phyloP scores from a whole-genome alignment of 2,113 vertebrate genomes.

The Nerophis lumbriciformis region DNA sequence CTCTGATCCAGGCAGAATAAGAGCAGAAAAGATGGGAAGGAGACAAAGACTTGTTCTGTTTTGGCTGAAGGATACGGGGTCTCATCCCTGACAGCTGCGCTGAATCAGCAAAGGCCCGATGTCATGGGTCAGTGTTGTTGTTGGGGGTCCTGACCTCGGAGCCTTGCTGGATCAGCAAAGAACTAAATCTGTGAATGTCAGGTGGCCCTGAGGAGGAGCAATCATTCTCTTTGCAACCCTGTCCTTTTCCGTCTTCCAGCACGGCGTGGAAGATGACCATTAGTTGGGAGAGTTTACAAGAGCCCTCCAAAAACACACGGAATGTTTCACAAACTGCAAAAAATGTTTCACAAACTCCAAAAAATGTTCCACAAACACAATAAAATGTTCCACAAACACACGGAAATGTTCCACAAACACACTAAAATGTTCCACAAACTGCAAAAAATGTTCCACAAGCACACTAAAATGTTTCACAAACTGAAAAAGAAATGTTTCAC shows the following conservation, averaged over 20 bases:
- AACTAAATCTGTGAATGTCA: slow-evolving; percentile 37
- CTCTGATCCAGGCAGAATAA: slow-evolving; percentile 52
- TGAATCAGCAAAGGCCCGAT: slow-evolving; percentile 62
- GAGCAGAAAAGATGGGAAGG: slow-evolving; percentile 52
- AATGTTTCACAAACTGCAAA: too few species aligned
- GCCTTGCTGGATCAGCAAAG: slow-evolving; percentile 51
- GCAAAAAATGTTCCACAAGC: too few species aligned
- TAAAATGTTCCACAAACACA: too few species aligned
- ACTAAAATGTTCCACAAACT: too few species aligned
- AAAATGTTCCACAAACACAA: too few species aligned
- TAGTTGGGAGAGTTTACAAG: not conserved
- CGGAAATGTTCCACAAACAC: too few species aligned
- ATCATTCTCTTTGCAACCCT: slow-evolving; percentile 28
- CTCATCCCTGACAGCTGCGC: slow-evolving; percentile 49
- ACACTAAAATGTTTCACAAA: too few species aligned
- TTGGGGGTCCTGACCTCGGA: slow-evolving; percentile 43
- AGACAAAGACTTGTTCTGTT: slow-evolving; percentile 26
- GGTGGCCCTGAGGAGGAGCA: slow-evolving; percentile 54
- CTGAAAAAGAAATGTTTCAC: rapidly evolving
- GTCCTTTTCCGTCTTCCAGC: not conserved
- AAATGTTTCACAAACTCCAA: too few species aligned
- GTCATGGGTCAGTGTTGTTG: slow-evolving; percentile 61
- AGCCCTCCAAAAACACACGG: not conserved
- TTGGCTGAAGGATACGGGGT: slow-evolving; percentile 38
- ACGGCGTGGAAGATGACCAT: not conserved